A percentile compares a stretch with the other conserved stretches of the same genome.
Conservation (phyloP, 1,140 invertebrate species). For the Heterodera carotae region DNA sequence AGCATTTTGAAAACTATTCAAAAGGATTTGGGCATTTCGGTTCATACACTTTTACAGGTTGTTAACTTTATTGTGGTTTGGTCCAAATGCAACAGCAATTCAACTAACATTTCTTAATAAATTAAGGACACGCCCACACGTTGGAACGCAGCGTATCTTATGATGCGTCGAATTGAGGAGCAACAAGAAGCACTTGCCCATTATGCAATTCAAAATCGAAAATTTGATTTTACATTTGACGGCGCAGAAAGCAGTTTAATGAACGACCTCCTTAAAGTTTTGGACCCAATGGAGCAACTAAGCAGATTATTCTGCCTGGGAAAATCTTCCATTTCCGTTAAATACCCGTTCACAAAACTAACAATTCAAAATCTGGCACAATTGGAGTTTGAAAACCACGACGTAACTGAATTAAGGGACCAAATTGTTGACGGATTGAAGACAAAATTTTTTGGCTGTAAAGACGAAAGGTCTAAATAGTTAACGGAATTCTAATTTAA, state of each 20-base stretch:
- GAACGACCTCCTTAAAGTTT: not conserved
- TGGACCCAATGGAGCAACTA: slow-evolving; percentile 2
- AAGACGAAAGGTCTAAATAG: no score
- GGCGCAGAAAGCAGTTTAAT: not conserved
- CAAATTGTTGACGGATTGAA: no score
- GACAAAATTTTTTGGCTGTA: no score
- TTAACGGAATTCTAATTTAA: no score
- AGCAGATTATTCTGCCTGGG: not conserved
- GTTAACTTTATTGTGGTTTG: no score
- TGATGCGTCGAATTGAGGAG: not conserved
- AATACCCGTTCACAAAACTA: slow-evolving; percentile 10
- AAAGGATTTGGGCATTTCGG: not conserved
- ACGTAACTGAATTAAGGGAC: no score
- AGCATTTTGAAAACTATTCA: slow-evolving; percentile 11
- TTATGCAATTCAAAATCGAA: not conserved
- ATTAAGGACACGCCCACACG: not conserved
- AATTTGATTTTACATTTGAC: slow-evolving; percentile 14
- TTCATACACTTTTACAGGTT: slow-evolving; percentile 1
- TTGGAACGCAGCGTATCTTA: slow-evolving; percentile 1
- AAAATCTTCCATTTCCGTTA: not conserved
- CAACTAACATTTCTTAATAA: no score
- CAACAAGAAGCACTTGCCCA: slow-evolving; percentile 11
- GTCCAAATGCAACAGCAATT: no score
- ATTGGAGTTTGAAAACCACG: no score
- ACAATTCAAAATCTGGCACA: not conserved